phyloP scores from a whole-genome alignment of 2,888 invertebrate genomes.

The Habroteleia sp. region DNA sequence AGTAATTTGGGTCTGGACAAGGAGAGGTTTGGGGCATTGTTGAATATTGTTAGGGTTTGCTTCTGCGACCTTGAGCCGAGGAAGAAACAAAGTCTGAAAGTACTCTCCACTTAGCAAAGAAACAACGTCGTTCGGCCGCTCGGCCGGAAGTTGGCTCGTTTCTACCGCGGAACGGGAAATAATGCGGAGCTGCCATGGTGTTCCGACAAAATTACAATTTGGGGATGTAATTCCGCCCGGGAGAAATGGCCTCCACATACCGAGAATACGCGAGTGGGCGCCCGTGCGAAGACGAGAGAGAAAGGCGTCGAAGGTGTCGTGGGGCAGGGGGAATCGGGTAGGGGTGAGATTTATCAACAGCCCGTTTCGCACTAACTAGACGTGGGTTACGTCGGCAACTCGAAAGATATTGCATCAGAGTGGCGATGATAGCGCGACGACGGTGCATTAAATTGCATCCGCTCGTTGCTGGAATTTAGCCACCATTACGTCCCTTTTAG shows the following conservation, averaged over 20 bases:
- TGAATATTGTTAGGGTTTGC: conserved; percentile 24
- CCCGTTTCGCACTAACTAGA: conserved; percentile 80
- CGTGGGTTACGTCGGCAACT: conserved; percentile 75
- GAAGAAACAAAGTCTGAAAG: conserved; percentile 65
- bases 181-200: conserved; percentile 72
- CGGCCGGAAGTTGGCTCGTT: conserved; percentile 67
- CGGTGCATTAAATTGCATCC: conserved; percentile 80
- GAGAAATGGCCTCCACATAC: conserved; percentile 80
- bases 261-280: conserved; percentile 62
- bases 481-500: conserved; percentile 69
- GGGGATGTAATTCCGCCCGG: conserved; percentile 78
- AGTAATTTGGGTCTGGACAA: conserved; percentile 18
- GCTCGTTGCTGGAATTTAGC: conserved; percentile 77
- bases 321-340: conserved; percentile 46
- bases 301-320: conserved; percentile 26
- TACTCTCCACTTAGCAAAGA: conserved; percentile 68
- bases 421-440: conserved; percentile 77
- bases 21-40: background rate
- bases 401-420: conserved; percentile 80
- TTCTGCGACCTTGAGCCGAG: conserved; percentile 51
- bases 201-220: conserved; percentile 80
- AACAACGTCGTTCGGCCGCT: conserved; percentile 69
- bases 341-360: conserved; percentile 78
- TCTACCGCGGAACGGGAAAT: conserved; percentile 71
- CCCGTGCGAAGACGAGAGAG: conserved; percentile 25